phyloP scores from a whole-genome alignment of 2,113 vertebrate species.

The Paradoxurus hermaphroditus region DNA sequence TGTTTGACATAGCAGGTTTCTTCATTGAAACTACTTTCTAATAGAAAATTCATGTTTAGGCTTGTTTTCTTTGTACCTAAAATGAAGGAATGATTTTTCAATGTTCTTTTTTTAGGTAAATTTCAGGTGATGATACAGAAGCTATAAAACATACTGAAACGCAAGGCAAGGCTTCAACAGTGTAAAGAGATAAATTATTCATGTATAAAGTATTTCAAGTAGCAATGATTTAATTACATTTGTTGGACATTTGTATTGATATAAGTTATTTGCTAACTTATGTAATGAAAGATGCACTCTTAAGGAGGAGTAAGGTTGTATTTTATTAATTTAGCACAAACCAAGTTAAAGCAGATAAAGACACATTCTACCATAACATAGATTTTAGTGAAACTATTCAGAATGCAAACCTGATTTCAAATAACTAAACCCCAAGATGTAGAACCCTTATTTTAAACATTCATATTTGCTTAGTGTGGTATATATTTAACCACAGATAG shows the following conservation, averaged over 20 bases:
- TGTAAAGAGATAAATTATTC: constrained; percentile 65
- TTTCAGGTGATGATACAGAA: constrained; percentile 99
- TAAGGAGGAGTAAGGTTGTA: background rate
- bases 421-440: constrained; percentile 14
- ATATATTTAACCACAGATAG: background rate
- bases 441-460: constrained; percentile 42
- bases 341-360: constrained; percentile 20
- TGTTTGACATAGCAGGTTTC: constrained; percentile 28
- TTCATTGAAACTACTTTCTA: constrained; percentile 30
- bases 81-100: constrained; percentile 42
- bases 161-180: constrained; percentile 35
- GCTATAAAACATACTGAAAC: constrained; percentile 81
- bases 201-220: constrained; percentile 50
- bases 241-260: constrained; percentile 42
- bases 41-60: background rate
- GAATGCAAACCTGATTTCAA: constrained; percentile 48
- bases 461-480: constrained; percentile 36
- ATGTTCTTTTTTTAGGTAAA: constrained; percentile 88
- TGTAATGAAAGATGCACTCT: background rate
- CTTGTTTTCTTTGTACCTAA: constrained; percentile 30
- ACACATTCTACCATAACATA: background rate
- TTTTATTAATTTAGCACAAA: constrained; percentile 34
- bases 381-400: constrained; percentile 20
- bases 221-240: constrained; percentile 42
- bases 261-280: constrained; percentile 39